Evolutionary conservation across 2,797 vertebrate genomes (phyloP).

Genomic region (Yasuhikotakia modesta): DNA sequence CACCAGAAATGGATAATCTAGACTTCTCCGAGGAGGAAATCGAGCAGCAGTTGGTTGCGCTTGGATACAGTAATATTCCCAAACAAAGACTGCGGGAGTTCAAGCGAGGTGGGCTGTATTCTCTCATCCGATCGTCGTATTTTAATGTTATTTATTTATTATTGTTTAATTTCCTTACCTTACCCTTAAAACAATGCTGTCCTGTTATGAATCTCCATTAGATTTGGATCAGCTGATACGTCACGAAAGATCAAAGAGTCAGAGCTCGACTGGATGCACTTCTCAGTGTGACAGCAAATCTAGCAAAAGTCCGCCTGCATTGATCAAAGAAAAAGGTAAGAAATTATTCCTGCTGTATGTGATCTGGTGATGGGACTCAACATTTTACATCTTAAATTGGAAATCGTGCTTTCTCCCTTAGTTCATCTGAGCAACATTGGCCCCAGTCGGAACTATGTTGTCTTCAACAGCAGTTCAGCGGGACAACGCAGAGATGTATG

Average conservation of each 20-base stretch:
- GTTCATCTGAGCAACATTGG: slow-evolving; percentile 56
- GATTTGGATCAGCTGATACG: slow-evolving; percentile 76
- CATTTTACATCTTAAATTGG: not conserved
- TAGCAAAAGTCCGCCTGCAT: slow-evolving; percentile 66
- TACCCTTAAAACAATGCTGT: not conserved
- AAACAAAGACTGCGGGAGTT: slow-evolving; percentile 72
- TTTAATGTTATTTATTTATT: not conserved
- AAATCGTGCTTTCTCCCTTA: slow-evolving; percentile 42
- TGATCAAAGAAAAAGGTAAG: slow-evolving; percentile 73
- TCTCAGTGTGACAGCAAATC: slow-evolving; percentile 28
- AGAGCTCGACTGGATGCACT: slow-evolving; percentile 51
- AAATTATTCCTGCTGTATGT: not conserved
- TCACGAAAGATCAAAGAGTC: slow-evolving; percentile 65
- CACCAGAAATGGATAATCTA: slow-evolving; percentile 68
- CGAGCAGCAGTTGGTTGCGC: slow-evolving; percentile 68
- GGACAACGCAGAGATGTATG: slow-evolving; percentile 59
- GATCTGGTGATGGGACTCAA: not conserved
- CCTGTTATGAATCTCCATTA: slow-evolving; percentile 43
- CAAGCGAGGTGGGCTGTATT: slow-evolving; percentile 70
- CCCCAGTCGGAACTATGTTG: slow-evolving; percentile 44
- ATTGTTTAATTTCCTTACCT: not conserved
- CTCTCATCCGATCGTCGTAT: not conserved
- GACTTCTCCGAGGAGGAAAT: slow-evolving; percentile 80
- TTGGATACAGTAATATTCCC: slow-evolving; percentile 76
- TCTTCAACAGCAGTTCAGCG: slow-evolving; percentile 48